Evolutionary conservation across 2,797 vertebrate species (phyloP).

Genomic region (Eremophila alpestris): DNA sequence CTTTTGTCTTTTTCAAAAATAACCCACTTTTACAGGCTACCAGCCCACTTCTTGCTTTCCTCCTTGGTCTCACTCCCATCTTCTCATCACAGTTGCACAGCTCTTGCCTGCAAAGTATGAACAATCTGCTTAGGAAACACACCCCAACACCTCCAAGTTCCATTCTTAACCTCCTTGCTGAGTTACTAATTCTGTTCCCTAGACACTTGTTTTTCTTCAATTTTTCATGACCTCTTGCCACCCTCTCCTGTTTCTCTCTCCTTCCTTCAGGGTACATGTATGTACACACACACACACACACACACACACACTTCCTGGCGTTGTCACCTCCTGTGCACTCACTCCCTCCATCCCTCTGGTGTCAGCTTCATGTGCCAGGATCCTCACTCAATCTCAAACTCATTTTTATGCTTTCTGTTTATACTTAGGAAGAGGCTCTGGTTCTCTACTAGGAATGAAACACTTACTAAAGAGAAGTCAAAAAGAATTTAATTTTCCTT

Average conservation of each 20-base stretch:
- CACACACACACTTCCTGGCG: not conserved
- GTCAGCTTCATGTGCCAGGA: not conserved
- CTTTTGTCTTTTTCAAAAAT: not conserved
- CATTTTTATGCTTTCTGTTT: not conserved
- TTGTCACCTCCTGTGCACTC: not conserved
- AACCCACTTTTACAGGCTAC: not conserved
- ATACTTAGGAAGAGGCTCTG: not conserved
- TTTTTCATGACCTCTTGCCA: not conserved
- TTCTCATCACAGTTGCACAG: not conserved
- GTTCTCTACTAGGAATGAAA: not conserved
- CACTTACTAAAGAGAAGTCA: not conserved
- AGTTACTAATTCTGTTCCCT: not conserved
- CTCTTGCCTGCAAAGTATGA: not conserved
- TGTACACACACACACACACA: accelerated
- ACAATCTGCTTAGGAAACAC: not conserved
- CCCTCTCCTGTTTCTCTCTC: not conserved
- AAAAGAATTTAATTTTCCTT: not conserved
- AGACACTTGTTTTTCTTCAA: not conserved
- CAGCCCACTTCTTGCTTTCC: not conserved
- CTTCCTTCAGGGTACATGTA: not conserved
- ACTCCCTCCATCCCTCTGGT: not conserved
- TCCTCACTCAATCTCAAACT: not conserved
- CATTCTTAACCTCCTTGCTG: not conserved
- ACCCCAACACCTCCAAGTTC: not conserved
- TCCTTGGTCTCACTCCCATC: not conserved